Evolutionary conservation across 2,888 invertebrate genomes (phyloP), one percentile per base, ranked within the genome.

Genomic region (Sesia bembeciformis): DNA sequence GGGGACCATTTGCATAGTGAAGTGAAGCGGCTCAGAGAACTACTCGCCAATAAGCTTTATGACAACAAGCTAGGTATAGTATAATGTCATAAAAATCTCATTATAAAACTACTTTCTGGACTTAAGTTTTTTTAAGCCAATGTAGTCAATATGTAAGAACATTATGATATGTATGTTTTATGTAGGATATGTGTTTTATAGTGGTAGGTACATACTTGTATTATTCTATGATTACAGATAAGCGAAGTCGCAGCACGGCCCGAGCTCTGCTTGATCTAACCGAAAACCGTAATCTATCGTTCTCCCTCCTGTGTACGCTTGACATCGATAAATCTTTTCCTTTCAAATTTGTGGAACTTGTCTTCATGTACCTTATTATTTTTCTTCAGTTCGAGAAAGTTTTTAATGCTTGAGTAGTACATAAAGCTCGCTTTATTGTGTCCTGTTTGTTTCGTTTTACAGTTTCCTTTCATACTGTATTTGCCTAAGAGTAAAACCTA

Each of bases 331-430:
- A 82, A 51, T 78, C 84, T 0, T 67, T 87, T 8, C 86, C 85
- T 0, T 81, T 87, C 60, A 81, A 84, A 59, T 79, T 80, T 58
- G 60, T 78, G 6, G 81, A 78, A 0, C 64, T 86, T 4, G 68
- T 84, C 3, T 67, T 78, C 23, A 83, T 84, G 0, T 85, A 87
- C 53, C 72, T 85, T 3, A 83, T 87, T 52, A 86, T 86, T 54
- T 55, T 85, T 56, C 61, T 87, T 52, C 86, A 87, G 61, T 72
- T 72, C 52, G 62, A 68, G 3, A 51, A 51, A 51, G 51, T 51
- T 51, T 38, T 51, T n/a, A 49, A 23, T 8, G n/a, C 41, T 23
- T 41, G 41, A 41, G 41, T 7, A 5, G 41, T 5, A 41, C n/a
- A 41, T 41, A 41, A 41, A 41, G 1, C 41, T 5, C 41, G 7